A percentile compares a stretch with the other conserved stretches of the same genome.
phyloP scores from a whole-genome alignment of 2,797 vertebrate species.

The Pangasius sanitwongsei region DNA sequence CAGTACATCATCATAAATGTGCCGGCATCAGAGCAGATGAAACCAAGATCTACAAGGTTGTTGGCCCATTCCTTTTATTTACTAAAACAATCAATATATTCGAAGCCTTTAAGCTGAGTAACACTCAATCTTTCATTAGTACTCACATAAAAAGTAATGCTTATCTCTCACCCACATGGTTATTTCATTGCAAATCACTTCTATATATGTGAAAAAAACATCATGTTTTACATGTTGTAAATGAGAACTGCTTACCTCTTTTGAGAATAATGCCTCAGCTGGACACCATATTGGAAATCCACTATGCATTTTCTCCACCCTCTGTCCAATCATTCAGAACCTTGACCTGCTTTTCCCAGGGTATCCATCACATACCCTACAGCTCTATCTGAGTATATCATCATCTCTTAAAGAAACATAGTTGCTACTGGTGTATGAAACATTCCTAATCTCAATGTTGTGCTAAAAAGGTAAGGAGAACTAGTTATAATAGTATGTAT shows the following conservation, averaged over 20 bases:
- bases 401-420: constrained; percentile 6
- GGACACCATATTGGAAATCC: constrained; percentile 10
- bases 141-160: not conserved
- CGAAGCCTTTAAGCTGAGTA: not conserved
- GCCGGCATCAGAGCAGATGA: not conserved
- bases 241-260: not conserved
- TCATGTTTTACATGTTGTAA: not conserved
- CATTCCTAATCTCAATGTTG: not conserved
- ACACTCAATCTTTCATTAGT: not conserved
- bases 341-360: constrained; percentile 27
- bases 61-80: not conserved
- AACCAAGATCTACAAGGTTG: constrained; percentile 5
- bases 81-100: not conserved
- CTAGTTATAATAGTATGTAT: not conserved
- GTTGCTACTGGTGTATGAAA: not conserved
- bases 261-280: constrained; percentile 19
- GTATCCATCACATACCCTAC: constrained; percentile 20
- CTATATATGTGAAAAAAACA: no score
- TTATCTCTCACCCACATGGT: not conserved
- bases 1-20: constrained; percentile 1
- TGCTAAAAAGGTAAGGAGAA: not conserved
- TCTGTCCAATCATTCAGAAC: not conserved
- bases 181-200: constrained; percentile 10
- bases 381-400: constrained; percentile 7
- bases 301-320: not conserved